Base-by-base conservation (phyloP, 2,797 vertebrate genomes). In the Potorous gilbertii region DNA sequence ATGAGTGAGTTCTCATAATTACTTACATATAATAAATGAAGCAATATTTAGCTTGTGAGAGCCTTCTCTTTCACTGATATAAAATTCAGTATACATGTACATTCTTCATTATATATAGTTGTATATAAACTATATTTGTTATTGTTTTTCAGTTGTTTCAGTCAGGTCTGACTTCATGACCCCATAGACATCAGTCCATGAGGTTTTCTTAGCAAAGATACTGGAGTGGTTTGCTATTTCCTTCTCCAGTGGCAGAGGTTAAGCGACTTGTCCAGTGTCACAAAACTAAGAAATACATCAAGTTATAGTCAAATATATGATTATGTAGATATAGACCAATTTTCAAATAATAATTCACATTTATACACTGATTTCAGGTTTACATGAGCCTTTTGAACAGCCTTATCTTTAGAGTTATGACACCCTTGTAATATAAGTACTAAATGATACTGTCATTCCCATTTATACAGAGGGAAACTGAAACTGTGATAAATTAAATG, bases 11-110 rank as follows among this genome's bases (percentile, higher is more conserved):
- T 0, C 3, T 54, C 0, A 0, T 57, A 46, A 56, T 4, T 56
- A 95, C 21, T 90, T 96, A 74, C 5, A n/a, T 54, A 1, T 34
- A 87, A 62, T 74, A 90, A 91, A 92, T 50, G 40, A 52, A 93
- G 94, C 21, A 54, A 92, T n/a, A 54, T 3, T 89, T 55, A 16
- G 18, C 57, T 56, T 59, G 50, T 46, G 46, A 57, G 0, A 94
- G 4, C 27, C 57, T 3, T 74, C 0, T 31, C 0, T 91, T 34
- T 29, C 56, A 0, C 34, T 94, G 40, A 4, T 5, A 59, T 50
- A 91, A 54, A 3, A 50, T 87, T 87, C 40, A 87, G 24, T 50
- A 11, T n/a, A 74, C 27, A 10, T 34, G 3, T 50, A 11, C 50
- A 50, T 27, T 28, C 74, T 50, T 87, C 10, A 6, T 81, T 46